A percentile compares a stretch with the other conserved stretches of the same genome.
Conservation (phyloP, 2,888 invertebrate genomes). For the Macrophya alboannulata region DNA sequence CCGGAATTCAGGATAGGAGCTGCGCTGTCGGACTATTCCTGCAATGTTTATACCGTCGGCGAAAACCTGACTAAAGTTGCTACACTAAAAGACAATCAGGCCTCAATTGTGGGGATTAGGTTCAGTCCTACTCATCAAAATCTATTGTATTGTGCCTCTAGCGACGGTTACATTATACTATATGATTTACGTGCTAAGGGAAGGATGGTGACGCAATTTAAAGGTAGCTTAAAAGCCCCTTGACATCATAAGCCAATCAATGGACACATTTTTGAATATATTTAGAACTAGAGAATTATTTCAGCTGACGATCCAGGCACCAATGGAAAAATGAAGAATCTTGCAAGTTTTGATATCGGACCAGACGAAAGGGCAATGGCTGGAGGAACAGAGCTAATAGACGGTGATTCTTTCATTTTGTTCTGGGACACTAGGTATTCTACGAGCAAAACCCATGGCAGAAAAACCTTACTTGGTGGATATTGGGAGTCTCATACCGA, state of each 20-base stretch:
- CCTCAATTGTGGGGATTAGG: constrained; percentile 82
- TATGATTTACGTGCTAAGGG: constrained; percentile 85
- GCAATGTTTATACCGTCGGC: constrained; percentile 81
- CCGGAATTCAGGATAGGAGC: constrained; percentile 80
- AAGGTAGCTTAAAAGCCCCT: constrained; percentile 71
- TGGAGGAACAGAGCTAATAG: constrained; percentile 88
- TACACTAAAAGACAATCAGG: constrained; percentile 80
- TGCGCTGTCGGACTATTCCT: constrained; percentile 80
- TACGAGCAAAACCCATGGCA: constrained; percentile 77
- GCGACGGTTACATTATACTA: constrained; percentile 83
- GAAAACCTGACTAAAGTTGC: constrained; percentile 75
- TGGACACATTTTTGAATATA: not conserved
- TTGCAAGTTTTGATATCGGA: constrained; percentile 89
- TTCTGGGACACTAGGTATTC: constrained; percentile 89
- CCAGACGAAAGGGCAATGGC: constrained; percentile 87
- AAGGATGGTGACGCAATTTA: constrained; percentile 78
- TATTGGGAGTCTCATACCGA: constrained; percentile 93
- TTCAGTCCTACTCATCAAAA: constrained; percentile 83
- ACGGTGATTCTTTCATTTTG: constrained; percentile 88
- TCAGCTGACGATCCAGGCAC: constrained; percentile 76
- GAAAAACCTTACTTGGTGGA: constrained; percentile 84
- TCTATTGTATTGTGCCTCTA: constrained; percentile 83
- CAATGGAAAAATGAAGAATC: constrained; percentile 81
- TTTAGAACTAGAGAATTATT: constrained; percentile 55
- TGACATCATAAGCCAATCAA: not conserved